These are phyloP conservation scores for Ornithoptera alexandrae DNA, from an alignment of 2,888 invertebrate genomes.

Conservation along the genomic window DNA sequence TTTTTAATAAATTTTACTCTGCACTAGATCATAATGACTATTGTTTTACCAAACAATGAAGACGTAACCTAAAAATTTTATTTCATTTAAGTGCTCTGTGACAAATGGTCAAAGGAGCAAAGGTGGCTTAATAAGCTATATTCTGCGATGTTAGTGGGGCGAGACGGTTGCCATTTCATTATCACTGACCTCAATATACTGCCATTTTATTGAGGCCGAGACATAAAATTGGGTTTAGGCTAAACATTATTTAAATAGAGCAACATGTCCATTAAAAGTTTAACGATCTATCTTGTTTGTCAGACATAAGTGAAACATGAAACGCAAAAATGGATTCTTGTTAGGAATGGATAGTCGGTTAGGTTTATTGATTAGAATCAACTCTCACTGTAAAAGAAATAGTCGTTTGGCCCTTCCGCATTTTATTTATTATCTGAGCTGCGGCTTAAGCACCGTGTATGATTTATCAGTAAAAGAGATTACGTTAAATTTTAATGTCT, in stretches of 20 bases:
- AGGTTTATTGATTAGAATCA: slow-evolving; percentile 18
- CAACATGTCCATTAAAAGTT: slow-evolving; percentile 2
- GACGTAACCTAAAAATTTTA: slow-evolving; percentile 16
- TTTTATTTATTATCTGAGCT: slow-evolving; percentile 1
- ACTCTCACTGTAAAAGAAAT: slow-evolving; percentile 25
- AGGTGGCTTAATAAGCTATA: slow-evolving; percentile 17
- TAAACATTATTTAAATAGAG: slow-evolving; percentile 17
- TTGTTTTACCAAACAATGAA: slow-evolving; percentile 6
- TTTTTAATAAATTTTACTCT: not conserved
- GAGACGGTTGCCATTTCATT: slow-evolving; percentile 29
- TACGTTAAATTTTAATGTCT: no score
- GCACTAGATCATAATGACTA: not conserved
- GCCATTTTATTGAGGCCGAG: slow-evolving; percentile 14
- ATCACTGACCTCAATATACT: slow-evolving; percentile 28
- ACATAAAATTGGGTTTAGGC: slow-evolving; percentile 20
- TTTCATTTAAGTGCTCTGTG: slow-evolving; percentile 18
- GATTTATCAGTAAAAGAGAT: no score
- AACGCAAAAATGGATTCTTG: slow-evolving; percentile 19
- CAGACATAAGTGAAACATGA: slow-evolving; percentile 14
- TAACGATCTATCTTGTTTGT: slow-evolving; percentile 5
- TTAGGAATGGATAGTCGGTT: slow-evolving; percentile 20
- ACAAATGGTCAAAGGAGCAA: slow-evolving; percentile 21
- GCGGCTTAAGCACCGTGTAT: no score
- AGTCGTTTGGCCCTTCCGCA: slow-evolving; percentile 6
- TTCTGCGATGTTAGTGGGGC: slow-evolving; percentile 25